Percentiles rank a stretch among this genome's conserved stretches.
These are phyloP conservation scores for Resseliella maxima DNA, from an alignment of 2,888 invertebrate species.

Conservation along the genomic window DNA sequence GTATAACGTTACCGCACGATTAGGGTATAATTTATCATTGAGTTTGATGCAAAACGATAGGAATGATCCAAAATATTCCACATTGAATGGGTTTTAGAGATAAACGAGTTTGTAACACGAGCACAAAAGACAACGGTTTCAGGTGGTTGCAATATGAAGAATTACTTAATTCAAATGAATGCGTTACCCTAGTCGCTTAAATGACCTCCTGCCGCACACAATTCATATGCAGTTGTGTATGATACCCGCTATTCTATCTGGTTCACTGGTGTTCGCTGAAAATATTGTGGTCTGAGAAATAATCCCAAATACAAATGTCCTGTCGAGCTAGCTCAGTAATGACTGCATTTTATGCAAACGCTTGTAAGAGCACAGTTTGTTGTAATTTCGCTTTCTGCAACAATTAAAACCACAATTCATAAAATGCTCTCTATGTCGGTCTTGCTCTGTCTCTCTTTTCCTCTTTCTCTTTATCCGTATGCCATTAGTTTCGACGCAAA, in stretches of 20 bases:
- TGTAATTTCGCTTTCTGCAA: constrained; percentile 25
- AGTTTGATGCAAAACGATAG: neutral
- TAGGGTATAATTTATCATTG: constrained; percentile 13
- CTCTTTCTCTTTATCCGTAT: neutral
- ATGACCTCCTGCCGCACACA: constrained; percentile 16
- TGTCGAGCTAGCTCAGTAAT: constrained; percentile 49
- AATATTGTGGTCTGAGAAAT: constrained; percentile 12
- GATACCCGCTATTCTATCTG: neutral
- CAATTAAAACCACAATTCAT: constrained; percentile 53
- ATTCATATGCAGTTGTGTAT: constrained; percentile 3
- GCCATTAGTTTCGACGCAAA: neutral
- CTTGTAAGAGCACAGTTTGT: too few species aligned
- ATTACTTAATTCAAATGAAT: neutral
- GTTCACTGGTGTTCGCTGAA: neutral
- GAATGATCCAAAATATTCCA: too few species aligned
- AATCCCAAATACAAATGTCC: constrained; percentile 35
- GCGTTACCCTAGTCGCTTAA: neutral
- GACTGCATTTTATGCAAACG: constrained; percentile 51
- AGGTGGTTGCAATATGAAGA: neutral
- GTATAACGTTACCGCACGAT: constrained; percentile 6
- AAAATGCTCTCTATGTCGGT: neutral
- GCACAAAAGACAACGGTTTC: neutral
- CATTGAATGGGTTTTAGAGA: too few species aligned
- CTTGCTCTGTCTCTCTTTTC: neutral
- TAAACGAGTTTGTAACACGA: neutral